phyloP scores from a whole-genome alignment of 1,140 invertebrate species.

The Babylonia areolata region DNA sequence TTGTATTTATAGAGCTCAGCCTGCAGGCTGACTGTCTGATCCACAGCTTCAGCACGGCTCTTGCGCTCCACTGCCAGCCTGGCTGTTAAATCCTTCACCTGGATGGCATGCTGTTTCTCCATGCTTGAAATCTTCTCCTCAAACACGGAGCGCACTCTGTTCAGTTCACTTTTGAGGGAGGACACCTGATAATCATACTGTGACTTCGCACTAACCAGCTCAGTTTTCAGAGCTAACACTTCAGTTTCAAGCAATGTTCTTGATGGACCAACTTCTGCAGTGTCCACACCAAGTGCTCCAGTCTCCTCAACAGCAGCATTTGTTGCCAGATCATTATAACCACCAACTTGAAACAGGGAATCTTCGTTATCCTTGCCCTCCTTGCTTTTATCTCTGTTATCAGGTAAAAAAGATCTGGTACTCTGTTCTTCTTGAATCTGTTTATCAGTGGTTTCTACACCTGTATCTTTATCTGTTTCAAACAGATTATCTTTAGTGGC shows the following conservation, averaged over 20 bases:
- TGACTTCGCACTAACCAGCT: slow-evolving; percentile 35
- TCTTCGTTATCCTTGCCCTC: background rate
- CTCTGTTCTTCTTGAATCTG: background rate
- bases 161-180: slow-evolving; percentile 45
- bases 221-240: slow-evolving; percentile 36
- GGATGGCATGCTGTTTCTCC: slow-evolving; percentile 37
- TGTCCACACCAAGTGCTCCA: background rate
- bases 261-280: background rate
- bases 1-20: slow-evolving; percentile 60
- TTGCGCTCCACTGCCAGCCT: slow-evolving; percentile 50
- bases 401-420: background rate
- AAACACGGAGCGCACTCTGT: slow-evolving; percentile 48
- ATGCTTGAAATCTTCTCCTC: slow-evolving; percentile 46
- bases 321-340: background rate
- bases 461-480: background rate
- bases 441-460: background rate
- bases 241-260: slow-evolving; percentile 21
- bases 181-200: slow-evolving; percentile 44
- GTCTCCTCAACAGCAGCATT: background rate
- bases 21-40: slow-evolving; percentile 56
- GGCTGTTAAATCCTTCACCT: slow-evolving; percentile 44
- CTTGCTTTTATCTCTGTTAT: background rate
- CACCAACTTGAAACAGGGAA: background rate
- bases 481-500: too few relatives aligned
- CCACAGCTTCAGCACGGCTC: slow-evolving; percentile 52